phyloP scores from a whole-genome alignment of 1,140 invertebrate species.

The Bombus pyrosoma region DNA sequence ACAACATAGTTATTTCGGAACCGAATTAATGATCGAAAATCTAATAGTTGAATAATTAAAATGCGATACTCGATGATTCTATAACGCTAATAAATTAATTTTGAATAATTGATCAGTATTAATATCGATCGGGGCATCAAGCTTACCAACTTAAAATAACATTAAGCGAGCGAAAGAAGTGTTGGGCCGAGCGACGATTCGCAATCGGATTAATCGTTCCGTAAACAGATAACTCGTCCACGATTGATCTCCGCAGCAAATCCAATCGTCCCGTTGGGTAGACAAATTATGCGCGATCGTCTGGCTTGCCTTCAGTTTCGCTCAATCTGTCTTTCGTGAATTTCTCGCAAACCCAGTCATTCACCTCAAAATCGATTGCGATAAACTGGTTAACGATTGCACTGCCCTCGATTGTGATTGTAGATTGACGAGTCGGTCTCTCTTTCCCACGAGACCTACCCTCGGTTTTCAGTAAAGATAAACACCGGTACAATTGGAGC shows the following conservation, averaged over 20 bases:
- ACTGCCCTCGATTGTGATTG: constrained; percentile 44
- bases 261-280: background rate
- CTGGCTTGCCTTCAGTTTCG: background rate
- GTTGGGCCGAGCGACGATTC: background rate
- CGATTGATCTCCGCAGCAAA: background rate
- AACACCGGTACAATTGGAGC: background rate
- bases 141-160: background rate
- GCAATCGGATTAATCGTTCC: background rate
- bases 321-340: constrained; percentile 30
- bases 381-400: constrained; percentile 62
- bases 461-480: background rate
- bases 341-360: constrained; percentile 4
- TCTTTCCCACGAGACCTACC: constrained; percentile 12
- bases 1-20: too few species aligned
- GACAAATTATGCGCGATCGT: constrained; percentile 52
- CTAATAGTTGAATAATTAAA: background rate
- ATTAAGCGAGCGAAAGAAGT: background rate
- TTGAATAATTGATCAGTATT: background rate
- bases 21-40: background rate
- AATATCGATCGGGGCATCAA: background rate
- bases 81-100: background rate
- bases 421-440: constrained; percentile 40
- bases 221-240: background rate
- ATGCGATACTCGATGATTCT: background rate
- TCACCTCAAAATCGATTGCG: constrained; percentile 54